Evolutionary conservation across 2,888 invertebrate genomes (phyloP).

Genomic region (Pinctada fucata): DNA sequence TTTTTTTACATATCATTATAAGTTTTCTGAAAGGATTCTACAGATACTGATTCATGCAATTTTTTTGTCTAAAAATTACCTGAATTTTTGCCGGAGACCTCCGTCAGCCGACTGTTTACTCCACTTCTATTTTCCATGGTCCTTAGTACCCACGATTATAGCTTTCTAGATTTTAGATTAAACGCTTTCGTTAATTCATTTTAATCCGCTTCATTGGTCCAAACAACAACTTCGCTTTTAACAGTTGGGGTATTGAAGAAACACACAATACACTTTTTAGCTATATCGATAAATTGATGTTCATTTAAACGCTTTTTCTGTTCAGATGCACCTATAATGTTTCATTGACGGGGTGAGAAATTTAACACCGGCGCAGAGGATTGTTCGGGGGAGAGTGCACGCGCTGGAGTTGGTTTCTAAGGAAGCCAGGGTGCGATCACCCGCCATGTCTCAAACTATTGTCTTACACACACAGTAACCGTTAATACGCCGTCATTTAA

Average conservation of each 20-base stretch:
- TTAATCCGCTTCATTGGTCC: not conserved
- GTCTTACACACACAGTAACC: not conserved
- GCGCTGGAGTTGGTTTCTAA: not conserved
- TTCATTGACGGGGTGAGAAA: not conserved
- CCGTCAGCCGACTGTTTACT: conserved; percentile 16
- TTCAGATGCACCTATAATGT: not conserved
- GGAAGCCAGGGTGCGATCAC: not conserved
- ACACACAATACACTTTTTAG: no score
- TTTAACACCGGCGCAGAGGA: not conserved
- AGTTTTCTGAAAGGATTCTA: no score
- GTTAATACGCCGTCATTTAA: not conserved
- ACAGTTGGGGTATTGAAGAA: not conserved
- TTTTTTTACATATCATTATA: no score
- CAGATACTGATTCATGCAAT: no score
- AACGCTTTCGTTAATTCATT: not conserved
- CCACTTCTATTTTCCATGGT: conserved; percentile 13
- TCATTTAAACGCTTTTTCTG: not conserved
- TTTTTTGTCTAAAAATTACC: not conserved
- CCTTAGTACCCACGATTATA: conserved; percentile 4
- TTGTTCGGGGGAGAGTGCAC: not conserved
- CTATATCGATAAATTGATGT: not conserved
- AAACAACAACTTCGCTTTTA: not conserved
- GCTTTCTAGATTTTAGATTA: not conserved
- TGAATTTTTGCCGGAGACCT: not conserved
- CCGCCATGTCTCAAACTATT: not conserved